phyloP scores from a whole-genome alignment of 1,140 invertebrate species.

The Phymorhynchus buccinoides region DNA sequence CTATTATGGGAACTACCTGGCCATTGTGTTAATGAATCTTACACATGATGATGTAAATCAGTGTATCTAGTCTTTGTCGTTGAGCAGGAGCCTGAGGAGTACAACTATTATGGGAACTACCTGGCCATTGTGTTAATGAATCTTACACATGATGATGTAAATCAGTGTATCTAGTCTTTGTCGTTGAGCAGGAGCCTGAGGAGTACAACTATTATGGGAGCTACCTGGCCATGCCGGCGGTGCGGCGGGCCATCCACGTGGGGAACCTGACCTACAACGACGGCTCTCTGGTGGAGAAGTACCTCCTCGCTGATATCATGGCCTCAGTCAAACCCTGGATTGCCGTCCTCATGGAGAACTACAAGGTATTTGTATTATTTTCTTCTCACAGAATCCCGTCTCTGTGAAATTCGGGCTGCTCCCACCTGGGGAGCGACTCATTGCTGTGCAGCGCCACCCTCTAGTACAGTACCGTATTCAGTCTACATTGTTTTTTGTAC shows the following conservation, averaged over 20 bases:
- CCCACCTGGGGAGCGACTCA: no score
- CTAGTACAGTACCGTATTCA: no score
- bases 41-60: no score
- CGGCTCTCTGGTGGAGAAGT: slow-evolving; percentile 75
- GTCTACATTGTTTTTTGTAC: no score
- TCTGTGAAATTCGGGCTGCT: no score
- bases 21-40: slow-evolving; percentile 43
- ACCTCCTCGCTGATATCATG: slow-evolving; percentile 86
- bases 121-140: slow-evolving; percentile 61
- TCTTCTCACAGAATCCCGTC: neutral
- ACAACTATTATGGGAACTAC: slow-evolving; percentile 72
- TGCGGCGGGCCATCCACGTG: slow-evolving; percentile 85
- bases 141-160: neutral
- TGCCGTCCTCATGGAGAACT: slow-evolving; percentile 79
- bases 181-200: slow-evolving; percentile 70
- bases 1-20: slow-evolving; percentile 73
- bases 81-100: slow-evolving; percentile 72
- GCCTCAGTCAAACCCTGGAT: slow-evolving; percentile 85
- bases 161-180: no score
- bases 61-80: neutral
- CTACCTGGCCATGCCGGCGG: slow-evolving; percentile 73
- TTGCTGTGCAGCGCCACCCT: no score
- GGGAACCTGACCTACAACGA: slow-evolving; percentile 83
- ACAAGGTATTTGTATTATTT: slow-evolving; percentile 73
- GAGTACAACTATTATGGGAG: slow-evolving; percentile 71